Evolutionary conservation across 1,140 invertebrate genomes (phyloP), one percentile per base, ranked within the genome.

Genomic region (Agrilus planipennis): DNA sequence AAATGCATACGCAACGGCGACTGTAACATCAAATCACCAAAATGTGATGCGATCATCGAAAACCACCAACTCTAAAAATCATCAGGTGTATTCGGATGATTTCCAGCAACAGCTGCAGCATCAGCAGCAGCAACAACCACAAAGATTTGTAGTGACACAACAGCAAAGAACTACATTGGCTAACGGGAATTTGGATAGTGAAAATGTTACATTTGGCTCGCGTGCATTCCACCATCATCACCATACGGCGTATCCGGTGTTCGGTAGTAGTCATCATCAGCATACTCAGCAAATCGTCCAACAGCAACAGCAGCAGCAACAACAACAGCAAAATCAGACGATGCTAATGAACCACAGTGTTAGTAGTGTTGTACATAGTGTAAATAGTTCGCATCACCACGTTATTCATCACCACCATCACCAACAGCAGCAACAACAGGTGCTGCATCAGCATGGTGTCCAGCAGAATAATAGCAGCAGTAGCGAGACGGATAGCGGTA

Each of bases 301-400:
- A 20, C 28, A 38, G 15, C 36, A 38, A 19, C 18, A 57, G 50
- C 51, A 57, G 46, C 38, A 60, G 48, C 32, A 63, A 62, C 40
- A 61, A 47, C 55, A 57, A 57, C 53, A 65, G 47, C 50, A 45
- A 38, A 31, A 20, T 20, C 15, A 12, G 46, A 18, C 34, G 44
- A 16, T 35, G 42, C 35, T 42, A 44, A 37, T 39, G 31, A 41
- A 30, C 9, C 30, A 32, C 10, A 42, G 37, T 14, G 18, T 23
- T 18, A 47, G 36, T 27, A 46, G 55, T 36, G 53, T 56, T 31
- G 45, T 53, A 0, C 52, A 46, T 35, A 27, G 55, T 39, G 47
- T 49, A 42, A 47, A 42, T 5, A 49, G 37, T 25, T 32, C 38
- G 1, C 39, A 53, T 20, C 15, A 49, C 15, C 17, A 17, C 2